Evolutionary conservation across 1,140 invertebrate species (phyloP).

Genomic region (Euborellia annulipes): DNA sequence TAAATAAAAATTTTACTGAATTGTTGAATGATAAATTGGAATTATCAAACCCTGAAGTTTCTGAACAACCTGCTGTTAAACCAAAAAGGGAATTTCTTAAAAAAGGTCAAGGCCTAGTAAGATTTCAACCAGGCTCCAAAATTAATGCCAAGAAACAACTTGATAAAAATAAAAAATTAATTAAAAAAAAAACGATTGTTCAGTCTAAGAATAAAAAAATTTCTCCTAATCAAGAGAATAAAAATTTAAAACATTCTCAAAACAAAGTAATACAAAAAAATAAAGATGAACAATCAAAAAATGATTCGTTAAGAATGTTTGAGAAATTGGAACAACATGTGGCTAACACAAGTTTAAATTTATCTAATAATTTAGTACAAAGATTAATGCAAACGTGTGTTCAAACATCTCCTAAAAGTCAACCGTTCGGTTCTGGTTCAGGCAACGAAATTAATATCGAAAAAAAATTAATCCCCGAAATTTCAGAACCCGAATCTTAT

Average conservation of each 20-base stretch:
- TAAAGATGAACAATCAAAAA: conserved; percentile 2
- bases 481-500: too few species aligned
- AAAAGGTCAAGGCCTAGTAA: conserved; percentile 8
- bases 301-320: conserved; percentile 2
- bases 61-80: background rate
- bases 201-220: background rate
- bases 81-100: conserved; percentile 8
- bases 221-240: background rate
- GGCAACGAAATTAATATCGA: too few species aligned
- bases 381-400: too few species aligned
- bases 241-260: background rate
- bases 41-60: too few species aligned
- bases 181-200: background rate
- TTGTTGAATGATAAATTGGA: too few species aligned
- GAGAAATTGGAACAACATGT: background rate
- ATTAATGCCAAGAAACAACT: background rate
- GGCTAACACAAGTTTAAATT: background rate
- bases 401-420: too few species aligned
- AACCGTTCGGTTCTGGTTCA: too few species aligned
- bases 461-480: too few species aligned
- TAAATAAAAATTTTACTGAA: too few species aligned
- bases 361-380: too few species aligned
- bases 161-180: background rate
- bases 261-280: background rate
- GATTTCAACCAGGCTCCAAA: conserved; percentile 4